Evolutionary conservation across 1,140 invertebrate species (phyloP), one percentile per base, ranked within the genome.

Genomic region (Pseudobourletiella spinata): DNA sequence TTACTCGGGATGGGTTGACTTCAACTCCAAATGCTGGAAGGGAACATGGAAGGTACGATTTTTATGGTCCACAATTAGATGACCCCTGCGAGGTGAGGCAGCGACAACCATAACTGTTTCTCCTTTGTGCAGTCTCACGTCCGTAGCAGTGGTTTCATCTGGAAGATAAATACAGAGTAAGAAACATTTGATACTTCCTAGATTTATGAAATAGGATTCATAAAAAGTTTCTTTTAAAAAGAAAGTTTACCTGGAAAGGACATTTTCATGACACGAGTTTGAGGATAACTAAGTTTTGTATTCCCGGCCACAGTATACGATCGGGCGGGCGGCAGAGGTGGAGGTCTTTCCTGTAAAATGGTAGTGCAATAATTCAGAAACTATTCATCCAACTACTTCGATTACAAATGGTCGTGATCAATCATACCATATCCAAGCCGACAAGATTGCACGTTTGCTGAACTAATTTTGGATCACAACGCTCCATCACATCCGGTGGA

Each of bases 211-310:
- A 51, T 14, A 51, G 14, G 3, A 51, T 25, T 18, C 3, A 18
- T 11, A 15, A 15, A 22, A 18, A 24, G n/a, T 8, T 51, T 3
- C 24, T 57, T 43, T 48, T 42, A 29, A 18, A 46, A 20, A 57
- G 52, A 30, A 60, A 15, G 56, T 69, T 74, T 77, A 85, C 84
- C 84, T 74, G 87, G 86, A 78, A 87, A 95, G 64, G 88, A 85
- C 80, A 86, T 86, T 76, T 91, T 90, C 88, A 95, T 91, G 25
- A 89, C 78, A 72, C 92, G 82, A 57, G 85, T 89, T 77, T 95
- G 92, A 30, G 92, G 92, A 78, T 94, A 95, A 63, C 88, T 85
- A 59, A 95, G 75, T 78, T 94, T 94, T n/a, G 89, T 88, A 75
- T 93, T 93, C 60, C 89, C 89, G 28, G 86, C 81, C 39, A 95